Evolutionary conservation across 2,113 vertebrate species (phyloP).

Genomic region (Alectura lathami): DNA sequence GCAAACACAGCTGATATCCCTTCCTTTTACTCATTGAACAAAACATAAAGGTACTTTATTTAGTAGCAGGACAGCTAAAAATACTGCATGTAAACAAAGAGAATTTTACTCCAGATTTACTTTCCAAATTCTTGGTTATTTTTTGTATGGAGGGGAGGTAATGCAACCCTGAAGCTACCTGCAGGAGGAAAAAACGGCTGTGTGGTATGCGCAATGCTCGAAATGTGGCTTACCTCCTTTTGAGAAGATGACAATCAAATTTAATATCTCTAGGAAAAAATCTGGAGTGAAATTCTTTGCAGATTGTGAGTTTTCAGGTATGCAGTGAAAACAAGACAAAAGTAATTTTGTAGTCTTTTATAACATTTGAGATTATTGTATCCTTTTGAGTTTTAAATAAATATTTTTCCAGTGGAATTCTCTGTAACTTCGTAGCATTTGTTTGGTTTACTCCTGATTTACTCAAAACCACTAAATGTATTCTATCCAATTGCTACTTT

Average conservation of each 20-base stretch:
- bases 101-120: not conserved
- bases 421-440: not conserved
- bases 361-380: not conserved
- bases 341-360: not conserved
- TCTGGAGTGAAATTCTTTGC: not conserved
- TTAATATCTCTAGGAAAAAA: not conserved
- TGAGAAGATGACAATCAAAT: not conserved
- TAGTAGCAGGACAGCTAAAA: not conserved
- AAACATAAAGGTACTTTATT: not conserved
- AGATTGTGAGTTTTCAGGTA: not conserved
- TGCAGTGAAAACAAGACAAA: not conserved
- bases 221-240: not conserved
- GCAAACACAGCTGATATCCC: not conserved
- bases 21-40: not conserved
- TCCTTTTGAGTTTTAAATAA: not conserved
- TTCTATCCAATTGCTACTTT: not conserved
- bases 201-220: not conserved
- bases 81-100: not conserved
- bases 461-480: not conserved
- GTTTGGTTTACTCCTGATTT: not conserved
- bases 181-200: not conserved
- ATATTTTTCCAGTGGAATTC: no score
- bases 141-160: not conserved
- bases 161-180: not conserved
- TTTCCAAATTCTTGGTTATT: not conserved